Evolutionary conservation across 2,797 vertebrate genomes (phyloP).

Genomic region (Diceros bicornis): DNA sequence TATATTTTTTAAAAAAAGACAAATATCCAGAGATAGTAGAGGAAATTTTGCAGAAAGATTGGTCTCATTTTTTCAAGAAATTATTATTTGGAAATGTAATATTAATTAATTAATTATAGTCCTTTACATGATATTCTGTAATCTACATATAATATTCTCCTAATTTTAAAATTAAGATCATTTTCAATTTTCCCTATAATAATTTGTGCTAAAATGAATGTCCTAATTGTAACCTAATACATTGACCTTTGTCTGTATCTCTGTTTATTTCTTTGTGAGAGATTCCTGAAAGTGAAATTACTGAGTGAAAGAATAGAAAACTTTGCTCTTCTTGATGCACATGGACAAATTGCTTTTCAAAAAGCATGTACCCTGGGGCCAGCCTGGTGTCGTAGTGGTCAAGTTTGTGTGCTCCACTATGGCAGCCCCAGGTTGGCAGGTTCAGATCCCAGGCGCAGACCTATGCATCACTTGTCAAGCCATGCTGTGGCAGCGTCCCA

Average conservation of each 20-base stretch:
- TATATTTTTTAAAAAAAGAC: background rate
- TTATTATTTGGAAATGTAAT: background rate
- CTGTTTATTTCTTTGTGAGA: background rate
- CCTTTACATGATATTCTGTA: background rate
- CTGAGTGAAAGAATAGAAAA: background rate
- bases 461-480: too few species aligned
- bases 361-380: background rate
- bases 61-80: background rate
- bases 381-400: too few species aligned
- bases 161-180: background rate
- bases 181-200: background rate
- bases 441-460: too few species aligned
- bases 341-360: background rate
- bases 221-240: background rate
- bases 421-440: too few species aligned
- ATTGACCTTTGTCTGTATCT: background rate
- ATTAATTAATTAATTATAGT: background rate
- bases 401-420: too few species aligned
- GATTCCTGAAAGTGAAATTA: background rate
- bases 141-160: background rate
- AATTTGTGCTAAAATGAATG: background rate
- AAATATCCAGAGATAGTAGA: background rate
- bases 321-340: background rate
- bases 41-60: background rate
- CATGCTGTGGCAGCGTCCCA: too few species aligned